Conservation (phyloP, 2,888 invertebrate genomes). For the Caenorhabditis imperialis region DNA sequence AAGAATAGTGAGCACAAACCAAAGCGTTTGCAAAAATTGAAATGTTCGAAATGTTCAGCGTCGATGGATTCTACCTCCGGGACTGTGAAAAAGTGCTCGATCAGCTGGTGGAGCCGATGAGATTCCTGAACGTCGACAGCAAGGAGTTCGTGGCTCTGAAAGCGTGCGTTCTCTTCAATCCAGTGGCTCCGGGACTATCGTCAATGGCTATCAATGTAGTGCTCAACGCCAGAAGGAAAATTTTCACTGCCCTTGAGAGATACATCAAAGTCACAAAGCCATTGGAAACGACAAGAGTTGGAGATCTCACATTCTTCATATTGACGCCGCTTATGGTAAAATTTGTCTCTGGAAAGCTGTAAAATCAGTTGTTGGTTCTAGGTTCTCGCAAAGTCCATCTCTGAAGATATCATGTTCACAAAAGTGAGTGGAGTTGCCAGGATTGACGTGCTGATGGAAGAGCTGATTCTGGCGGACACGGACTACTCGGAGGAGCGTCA, state of each 20-base stretch:
- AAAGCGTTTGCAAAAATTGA: too few relatives aligned
- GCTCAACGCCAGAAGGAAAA: conserved; percentile 91
- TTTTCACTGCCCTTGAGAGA: conserved; percentile 93
- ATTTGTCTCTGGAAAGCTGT: too few relatives aligned
- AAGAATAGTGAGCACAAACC: conserved; percentile 37
- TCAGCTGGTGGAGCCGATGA: conserved; percentile 93
- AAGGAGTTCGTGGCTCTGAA: conserved; percentile 98
- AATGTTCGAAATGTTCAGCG: too few relatives aligned
- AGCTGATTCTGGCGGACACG: conserved; percentile 74
- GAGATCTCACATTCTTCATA: conserved; percentile 84
- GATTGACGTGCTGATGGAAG: conserved; percentile 76
- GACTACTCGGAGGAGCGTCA: conserved; percentile 40
- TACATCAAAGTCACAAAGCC: conserved; percentile 91
- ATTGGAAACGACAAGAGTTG: conserved; percentile 93
- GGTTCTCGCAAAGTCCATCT: conserved; percentile 74
- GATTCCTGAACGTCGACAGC: conserved; percentile 89
- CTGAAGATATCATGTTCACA: conserved; percentile 76
- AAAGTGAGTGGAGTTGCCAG: conserved; percentile 75
- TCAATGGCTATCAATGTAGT: conserved; percentile 86
- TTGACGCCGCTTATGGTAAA: conserved; percentile 73
- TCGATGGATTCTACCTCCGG: conserved; percentile 83
- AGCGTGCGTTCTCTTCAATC: conserved; percentile 98
- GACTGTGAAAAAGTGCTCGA: conserved; percentile 95
- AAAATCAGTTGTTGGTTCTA: conserved; percentile 49
- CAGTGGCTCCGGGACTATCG: conserved; percentile 90